Conservation (phyloP, 2,113 vertebrate species). For the Tyto alba region DNA sequence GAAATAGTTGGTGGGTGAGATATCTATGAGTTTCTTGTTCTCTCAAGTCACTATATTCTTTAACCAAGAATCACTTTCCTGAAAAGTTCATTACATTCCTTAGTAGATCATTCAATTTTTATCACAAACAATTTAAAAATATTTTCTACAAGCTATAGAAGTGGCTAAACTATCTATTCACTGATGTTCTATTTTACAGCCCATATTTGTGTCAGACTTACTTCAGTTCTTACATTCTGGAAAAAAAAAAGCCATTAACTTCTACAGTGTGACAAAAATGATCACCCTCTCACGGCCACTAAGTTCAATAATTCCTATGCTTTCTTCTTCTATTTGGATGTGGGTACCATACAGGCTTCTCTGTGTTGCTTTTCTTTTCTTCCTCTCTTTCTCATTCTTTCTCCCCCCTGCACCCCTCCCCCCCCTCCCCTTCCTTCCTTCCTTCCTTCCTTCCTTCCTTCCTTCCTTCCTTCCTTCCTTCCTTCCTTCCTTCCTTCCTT, state of each 20-base stretch:
- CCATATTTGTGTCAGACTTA: not conserved
- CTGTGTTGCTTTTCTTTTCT: not conserved
- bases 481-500: not conserved
- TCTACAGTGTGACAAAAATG: not conserved
- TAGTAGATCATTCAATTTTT: not conserved
- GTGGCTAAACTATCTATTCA: not conserved
- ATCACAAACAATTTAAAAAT: not conserved
- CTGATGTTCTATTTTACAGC: not conserved
- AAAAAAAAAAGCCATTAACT: not conserved
- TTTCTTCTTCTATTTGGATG: not conserved
- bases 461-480: too few species aligned
- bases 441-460: too few species aligned
- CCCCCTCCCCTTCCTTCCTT: too few species aligned
- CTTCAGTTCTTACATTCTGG: not conserved
- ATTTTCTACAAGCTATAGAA: not conserved
- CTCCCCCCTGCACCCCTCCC: too few species aligned
- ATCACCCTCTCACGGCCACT: not conserved
- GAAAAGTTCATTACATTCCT: not conserved
- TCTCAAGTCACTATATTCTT: not conserved
- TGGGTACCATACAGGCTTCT: not conserved
- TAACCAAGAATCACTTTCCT: not conserved
- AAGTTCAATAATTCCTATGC: not conserved
- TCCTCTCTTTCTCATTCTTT: accelerated
- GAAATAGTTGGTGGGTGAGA: not conserved
- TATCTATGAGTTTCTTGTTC: not conserved